Evolutionary conservation across 2,888 invertebrate species (phyloP).

Genomic region (Drosophila pseudotalamancana): DNA sequence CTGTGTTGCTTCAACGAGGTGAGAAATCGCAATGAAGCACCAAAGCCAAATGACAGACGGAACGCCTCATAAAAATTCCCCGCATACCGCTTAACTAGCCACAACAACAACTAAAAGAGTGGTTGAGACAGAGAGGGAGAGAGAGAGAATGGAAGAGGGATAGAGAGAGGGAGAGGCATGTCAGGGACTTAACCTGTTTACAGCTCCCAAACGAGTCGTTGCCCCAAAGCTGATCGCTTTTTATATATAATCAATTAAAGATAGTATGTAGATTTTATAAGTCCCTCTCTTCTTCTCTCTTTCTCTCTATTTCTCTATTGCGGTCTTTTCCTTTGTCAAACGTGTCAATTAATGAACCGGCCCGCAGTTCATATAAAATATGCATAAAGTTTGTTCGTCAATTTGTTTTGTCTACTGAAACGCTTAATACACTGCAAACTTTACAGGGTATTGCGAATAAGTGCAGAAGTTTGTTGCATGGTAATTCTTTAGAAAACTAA

Average conservation of each 20-base stretch:
- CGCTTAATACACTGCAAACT: constrained; percentile 19
- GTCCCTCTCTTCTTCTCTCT: not conserved
- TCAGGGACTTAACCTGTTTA: not conserved
- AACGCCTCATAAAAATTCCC: constrained; percentile 51
- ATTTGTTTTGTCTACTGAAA: constrained; percentile 52
- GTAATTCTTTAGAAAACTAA: not conserved
- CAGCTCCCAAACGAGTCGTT: constrained; percentile 37
- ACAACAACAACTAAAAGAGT: not conserved
- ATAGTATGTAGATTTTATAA: not conserved
- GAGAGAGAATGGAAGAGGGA: not conserved
- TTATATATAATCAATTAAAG: constrained; percentile 8
- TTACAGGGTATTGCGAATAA: not conserved
- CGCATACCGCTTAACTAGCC: constrained; percentile 10
- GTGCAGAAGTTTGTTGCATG: not conserved
- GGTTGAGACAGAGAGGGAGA: not conserved
- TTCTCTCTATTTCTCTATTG: not conserved
- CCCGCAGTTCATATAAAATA: constrained; percentile 54
- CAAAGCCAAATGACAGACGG: constrained; percentile 10
- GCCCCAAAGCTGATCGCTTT: constrained; percentile 24
- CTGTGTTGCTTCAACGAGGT: constrained; percentile 56
- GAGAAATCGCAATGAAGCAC: constrained; percentile 67
- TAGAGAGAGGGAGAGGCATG: not conserved
- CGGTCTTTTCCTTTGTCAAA: constrained; percentile 33
- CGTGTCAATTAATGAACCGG: constrained; percentile 64
- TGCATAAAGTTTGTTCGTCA: constrained; percentile 51